Conservation (phyloP, 2,888 invertebrate species). For the Sepiola atlantica region DNA sequence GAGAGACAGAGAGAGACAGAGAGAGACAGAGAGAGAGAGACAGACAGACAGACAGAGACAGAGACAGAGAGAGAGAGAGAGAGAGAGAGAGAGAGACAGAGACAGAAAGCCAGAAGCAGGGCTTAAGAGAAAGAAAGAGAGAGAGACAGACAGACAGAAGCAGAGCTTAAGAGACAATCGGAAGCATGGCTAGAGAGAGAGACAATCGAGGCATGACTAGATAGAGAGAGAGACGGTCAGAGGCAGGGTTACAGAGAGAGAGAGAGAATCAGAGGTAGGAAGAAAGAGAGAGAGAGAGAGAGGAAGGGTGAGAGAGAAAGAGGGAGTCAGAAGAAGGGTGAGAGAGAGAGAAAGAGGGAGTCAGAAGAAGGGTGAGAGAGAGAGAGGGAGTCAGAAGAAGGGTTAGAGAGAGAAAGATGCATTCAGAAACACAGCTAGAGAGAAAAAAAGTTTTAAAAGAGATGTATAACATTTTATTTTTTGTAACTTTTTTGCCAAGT, state of each 20-base stretch:
- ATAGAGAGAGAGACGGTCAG: too few relatives aligned
- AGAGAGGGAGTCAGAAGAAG: background rate
- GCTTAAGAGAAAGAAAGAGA: background rate
- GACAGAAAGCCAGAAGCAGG: too few relatives aligned
- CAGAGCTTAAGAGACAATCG: too few relatives aligned
- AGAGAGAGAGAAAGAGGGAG: background rate
- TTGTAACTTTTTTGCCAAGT: background rate
- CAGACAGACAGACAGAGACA: too few relatives aligned
- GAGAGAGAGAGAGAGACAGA: too few relatives aligned
- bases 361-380: background rate
- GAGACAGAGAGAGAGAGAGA: too few relatives aligned
- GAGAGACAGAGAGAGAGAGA: too few relatives aligned
- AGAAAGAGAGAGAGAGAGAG: background rate
- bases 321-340: background rate
- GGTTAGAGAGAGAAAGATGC: background rate
- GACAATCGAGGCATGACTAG: too few relatives aligned
- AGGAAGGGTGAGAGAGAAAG: background rate
- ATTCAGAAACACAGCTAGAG: background rate
- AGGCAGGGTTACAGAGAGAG: too few relatives aligned
- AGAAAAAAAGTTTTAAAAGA: background rate
- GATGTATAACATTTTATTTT: background rate
- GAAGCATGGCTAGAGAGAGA: too few relatives aligned
- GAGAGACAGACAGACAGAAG: background rate
- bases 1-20: too few relatives aligned
- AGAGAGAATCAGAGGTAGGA: background rate